Base-by-base conservation (phyloP, 2,113 vertebrate genomes). In the Brachirus orientalis region DNA sequence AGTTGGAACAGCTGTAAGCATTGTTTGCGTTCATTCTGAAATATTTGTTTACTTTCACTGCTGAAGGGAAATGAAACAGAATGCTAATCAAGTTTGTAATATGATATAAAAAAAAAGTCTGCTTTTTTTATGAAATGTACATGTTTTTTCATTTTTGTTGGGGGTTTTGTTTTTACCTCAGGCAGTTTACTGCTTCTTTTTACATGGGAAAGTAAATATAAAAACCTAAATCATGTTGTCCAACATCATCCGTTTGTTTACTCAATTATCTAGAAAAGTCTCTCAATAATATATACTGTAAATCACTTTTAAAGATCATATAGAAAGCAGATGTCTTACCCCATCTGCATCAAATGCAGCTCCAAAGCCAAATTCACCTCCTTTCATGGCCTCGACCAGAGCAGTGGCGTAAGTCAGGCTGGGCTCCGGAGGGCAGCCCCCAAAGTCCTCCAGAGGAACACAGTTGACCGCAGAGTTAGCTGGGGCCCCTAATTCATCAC, bases 281-380 rank as follows among this genome's bases (percentile, higher is more conserved):
- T 28, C 6, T 28, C 3, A 28, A 28, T 28, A 28, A 28, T 28
- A 28, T 28, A 28, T 28, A 28, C 28, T 28, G 38, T 40, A 44
- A 44, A 12, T 48, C 17, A 48, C 4, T 17, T 20, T 48, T 28
- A 28, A 28, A 56, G 36, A 20, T 35, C 10, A 45, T 28, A 20
- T 22, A 40, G 17, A 51, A 8, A 16, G 2, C 6, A 18, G 16
- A 22, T 33, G 22, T 50, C 83, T 93, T 92, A 99, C 98, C 90
- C 97, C 98, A 18, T 99, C 98, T 36, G 96, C 97, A 92, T 99
- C 98, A 88, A 99, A 98, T 1, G 98, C 98, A 43, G 96, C 97
- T 82, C 97, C 98, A 89, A 99, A 96, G 59, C 98, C 96, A 86
- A 97, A 97, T 48, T 98, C 98, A 1, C 97, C 96, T 73, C 95